Percentiles rank a stretch among this genome's conserved stretches.
phyloP scores from a whole-genome alignment of 2,888 invertebrate species.

The Abrostola triplasia region DNA sequence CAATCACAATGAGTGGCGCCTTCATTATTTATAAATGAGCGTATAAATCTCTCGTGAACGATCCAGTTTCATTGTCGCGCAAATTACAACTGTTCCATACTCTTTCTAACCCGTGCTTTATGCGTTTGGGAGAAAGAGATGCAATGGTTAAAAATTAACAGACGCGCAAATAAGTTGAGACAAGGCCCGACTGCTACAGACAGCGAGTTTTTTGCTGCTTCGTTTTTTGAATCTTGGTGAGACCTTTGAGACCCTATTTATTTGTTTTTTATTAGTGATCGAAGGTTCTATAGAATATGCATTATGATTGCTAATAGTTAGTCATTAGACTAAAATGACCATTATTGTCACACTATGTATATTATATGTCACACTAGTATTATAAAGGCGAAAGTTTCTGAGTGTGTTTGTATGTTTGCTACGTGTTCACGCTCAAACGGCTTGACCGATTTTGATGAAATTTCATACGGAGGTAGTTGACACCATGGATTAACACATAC shows the following conservation, averaged over 20 bases:
- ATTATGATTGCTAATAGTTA: no score
- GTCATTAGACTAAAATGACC: no score
- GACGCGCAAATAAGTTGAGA: slow-evolving; percentile 50
- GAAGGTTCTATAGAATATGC: no score
- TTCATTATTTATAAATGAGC: slow-evolving; percentile 86
- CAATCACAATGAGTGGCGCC: slow-evolving; percentile 87
- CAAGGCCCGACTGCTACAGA: slow-evolving; percentile 28
- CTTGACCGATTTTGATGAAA: no score
- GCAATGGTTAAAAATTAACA: slow-evolving; percentile 47
- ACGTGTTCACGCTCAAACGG: no score
- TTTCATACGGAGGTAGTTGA: no score
- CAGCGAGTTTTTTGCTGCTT: slow-evolving; percentile 12
- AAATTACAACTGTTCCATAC: slow-evolving; percentile 63
- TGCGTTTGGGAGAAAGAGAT: slow-evolving; percentile 39
- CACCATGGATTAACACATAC: no score
- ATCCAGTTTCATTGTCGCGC: slow-evolving; percentile 68
- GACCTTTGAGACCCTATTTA: background rate
- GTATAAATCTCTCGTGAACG: slow-evolving; percentile 82
- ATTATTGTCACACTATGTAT: no score
- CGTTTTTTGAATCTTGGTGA: background rate
- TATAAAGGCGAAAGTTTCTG: no score
- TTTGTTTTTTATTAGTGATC: no score
- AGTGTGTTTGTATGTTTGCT: no score
- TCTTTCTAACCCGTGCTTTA: slow-evolving; percentile 37
- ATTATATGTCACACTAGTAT: no score